Evolutionary conservation across 1,140 invertebrate species (phyloP).

Genomic region (Meloidogyne floridensis): DNA sequence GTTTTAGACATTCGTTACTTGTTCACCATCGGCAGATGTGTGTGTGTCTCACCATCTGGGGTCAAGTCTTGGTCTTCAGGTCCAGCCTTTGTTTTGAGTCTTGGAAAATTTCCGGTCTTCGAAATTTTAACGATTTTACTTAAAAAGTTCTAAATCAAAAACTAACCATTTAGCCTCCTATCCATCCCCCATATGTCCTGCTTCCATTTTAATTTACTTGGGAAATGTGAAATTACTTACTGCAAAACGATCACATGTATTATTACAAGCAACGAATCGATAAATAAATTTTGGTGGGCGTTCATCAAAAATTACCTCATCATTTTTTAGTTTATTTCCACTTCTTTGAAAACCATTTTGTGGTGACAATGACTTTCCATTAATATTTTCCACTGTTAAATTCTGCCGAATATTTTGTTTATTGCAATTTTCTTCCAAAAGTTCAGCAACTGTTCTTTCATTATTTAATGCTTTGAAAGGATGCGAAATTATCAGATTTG

Average conservation of each 20-base stretch:
- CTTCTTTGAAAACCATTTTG: not conserved
- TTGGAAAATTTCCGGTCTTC: no score
- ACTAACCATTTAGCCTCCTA: no score
- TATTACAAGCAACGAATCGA: conserved; percentile 21
- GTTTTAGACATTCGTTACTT: conserved; percentile 80
- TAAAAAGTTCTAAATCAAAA: no score
- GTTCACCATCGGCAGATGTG: conserved; percentile 83
- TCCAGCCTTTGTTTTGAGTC: no score
- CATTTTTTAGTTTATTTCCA: not conserved
- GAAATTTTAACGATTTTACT: no score
- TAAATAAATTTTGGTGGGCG: conserved; percentile 25
- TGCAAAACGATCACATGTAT: conserved; percentile 27
- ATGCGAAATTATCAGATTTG: conserved; percentile 28
- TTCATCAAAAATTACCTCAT: not conserved
- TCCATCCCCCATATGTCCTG: no score
- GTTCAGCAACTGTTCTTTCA: not conserved
- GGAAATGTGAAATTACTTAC: not conserved
- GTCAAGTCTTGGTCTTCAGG: no score
- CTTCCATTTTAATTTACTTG: no score
- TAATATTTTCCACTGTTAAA: not conserved
- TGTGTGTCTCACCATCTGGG: no score
- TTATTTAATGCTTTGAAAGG: conserved; percentile 16
- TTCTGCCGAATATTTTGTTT: conserved; percentile 9
- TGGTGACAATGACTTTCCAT: not conserved
- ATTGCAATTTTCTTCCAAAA: not conserved